Evolutionary conservation across 2,888 invertebrate genomes (phyloP), one percentile per base, ranked within the genome.

Genomic region (Pseudeuparius sepicola): DNA sequence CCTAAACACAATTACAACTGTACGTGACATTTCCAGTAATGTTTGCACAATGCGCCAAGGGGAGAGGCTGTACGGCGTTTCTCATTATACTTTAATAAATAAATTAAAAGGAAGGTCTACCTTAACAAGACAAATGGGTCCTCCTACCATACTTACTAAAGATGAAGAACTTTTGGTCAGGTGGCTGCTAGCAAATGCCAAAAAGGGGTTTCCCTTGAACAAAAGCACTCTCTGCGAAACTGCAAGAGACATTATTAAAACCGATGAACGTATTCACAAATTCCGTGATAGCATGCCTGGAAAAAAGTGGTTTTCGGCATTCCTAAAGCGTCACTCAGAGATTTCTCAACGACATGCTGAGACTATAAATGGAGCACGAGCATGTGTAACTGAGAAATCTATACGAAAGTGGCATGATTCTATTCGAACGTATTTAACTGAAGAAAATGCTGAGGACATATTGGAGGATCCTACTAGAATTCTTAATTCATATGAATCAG

Each of bases 131-230:
- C 28, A 30, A 29, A 36, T 39, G 39, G 36, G 36, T 24, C 39
- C 38, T 39, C 33, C 41, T 14, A 39, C 39, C 24, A 32, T 41
- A 24, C 17, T 41, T 25, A 41, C 36, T 25, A n/a, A 33, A 32
- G 36, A 39, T 16, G 39, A 42, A 31, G 32, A 42, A 18, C 31
- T 40, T 16, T 33, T 42, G 25, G 40, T 34, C 10, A 35, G 24
- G 27, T 37, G 37, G 37, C 15, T 39, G 9, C 14, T 27, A 30
- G 40, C 39, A n/a, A 16, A 7, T 27, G 37, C 37, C 13, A 40
- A 41, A 26, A 44, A 43, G 25, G 39, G 39, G 31, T 37, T 41
- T 39, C 41, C 41, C 34, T 10, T 43, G 2, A 42, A 44, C 24
- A 42, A 40, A 43, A 27, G 15, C 9, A 26, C 20, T 17, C 33